Base-by-base conservation (phyloP, 2,113 vertebrate genomes). In the Chaetorhynchus papuensis region DNA sequence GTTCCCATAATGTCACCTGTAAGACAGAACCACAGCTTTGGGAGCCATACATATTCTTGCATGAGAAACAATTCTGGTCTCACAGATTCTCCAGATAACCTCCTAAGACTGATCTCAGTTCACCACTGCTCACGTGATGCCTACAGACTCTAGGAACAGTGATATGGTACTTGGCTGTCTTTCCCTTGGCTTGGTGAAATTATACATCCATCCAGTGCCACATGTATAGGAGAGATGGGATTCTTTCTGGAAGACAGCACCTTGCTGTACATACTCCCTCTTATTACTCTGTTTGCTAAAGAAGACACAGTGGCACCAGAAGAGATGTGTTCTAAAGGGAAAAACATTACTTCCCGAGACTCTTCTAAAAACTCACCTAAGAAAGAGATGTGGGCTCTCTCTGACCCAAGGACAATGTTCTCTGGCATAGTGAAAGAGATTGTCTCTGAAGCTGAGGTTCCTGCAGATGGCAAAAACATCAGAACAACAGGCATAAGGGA, bases 1-100 rank as follows among this genome's bases (percentile, higher is more conserved):
- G 98, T 98, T 26, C 98, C 98, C 94, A 99, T 68, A 75, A 99
- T 97, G 54, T 99, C 99, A 57, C 99, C 99, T 99, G 96, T 26
- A 80, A 44, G 70, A 53, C 54, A 81, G 50, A 92, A 71, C 3
- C 27, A 81, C 35, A 72, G 35, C 33, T 54, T 83, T 83, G 33
- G 33, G 27, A 74, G 14, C 11, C 21, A 63, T 63, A 52, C 2
- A 0, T n/a, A 27, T 72, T 72, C 42, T 76, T 24, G 8, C 4
- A n/a, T 3, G 7, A 49, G 31, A 81, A 93, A 53, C 9, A 31
- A 5, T 33, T 65, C 49, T 66, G 15, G 10, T 57, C 26, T 86
- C 47, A 39, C 21, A 1, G 2, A 50, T 79, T 72, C 37, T 65
- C 11, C 37, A 66, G 47, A 33, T 33, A 74, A 92, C 16, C 16